Base-by-base conservation (phyloP, 2,888 invertebrate species). In the Frankliniella fusca region DNA sequence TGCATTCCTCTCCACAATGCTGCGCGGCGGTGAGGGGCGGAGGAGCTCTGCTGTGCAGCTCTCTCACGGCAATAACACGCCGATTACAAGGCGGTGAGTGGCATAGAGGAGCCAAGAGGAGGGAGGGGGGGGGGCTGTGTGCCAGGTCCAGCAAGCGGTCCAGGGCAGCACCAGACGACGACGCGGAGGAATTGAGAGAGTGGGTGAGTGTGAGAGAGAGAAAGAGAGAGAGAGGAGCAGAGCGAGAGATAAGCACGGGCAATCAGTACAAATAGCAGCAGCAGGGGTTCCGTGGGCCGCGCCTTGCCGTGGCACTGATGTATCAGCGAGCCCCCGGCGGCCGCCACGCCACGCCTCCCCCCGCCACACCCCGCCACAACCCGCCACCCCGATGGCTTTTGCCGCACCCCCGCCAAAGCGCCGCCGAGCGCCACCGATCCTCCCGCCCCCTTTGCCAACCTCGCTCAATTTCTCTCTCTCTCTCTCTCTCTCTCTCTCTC, bases 281-380 rank as follows among this genome's bases (percentile, higher is more conserved):
- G 10, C 23, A 23, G 15, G 61, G 18, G 15, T 7, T 61, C 61
- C 61, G 61, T n/a, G 20, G 7, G 18, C 61, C 61, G 7, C 23
- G 70, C n/a, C 70, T 23, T n/a, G 70, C 10, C 70, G 27, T 76
- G 70, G 70, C 70, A 76, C 70, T 76, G 70, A 76, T 76, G 70
- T 76, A 76, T 76, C 70, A 76, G 70, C 70, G 70, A 11, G 20
- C 20, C 54, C 10, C 50, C 70, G 70, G 9, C 70, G 54, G 3
- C 54, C 54, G n/a, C 54, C 54, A 7, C 70, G 70, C 70, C 27
- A 3, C 70, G 54, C 15, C 54, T 2, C 70, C 27, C n/a, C 23
- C n/a, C n/a, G 65, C 23, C 70, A 5, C 23, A 23, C 23, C 70
- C 23, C 70, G 20, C 70, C 27, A 3, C 27, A 10, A 27, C 27